These are phyloP conservation scores for Ceyx cyanopectus DNA, from an alignment of 2,113 vertebrate species.

Conservation along the genomic window DNA sequence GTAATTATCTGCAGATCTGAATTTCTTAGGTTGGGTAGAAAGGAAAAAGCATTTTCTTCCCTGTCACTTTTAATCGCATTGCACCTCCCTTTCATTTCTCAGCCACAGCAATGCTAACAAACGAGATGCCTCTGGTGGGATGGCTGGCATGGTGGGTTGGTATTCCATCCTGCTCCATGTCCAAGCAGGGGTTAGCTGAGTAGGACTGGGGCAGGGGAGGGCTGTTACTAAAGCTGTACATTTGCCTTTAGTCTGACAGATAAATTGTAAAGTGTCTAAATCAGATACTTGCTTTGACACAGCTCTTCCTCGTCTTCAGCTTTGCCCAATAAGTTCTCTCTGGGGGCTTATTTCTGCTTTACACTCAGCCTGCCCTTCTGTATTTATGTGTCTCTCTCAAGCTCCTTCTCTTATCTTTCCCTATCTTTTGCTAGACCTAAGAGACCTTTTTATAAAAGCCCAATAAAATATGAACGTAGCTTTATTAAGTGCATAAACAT, in stretches of 20 bases:
- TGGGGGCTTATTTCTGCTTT: background rate
- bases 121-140: background rate
- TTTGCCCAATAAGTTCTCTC: background rate
- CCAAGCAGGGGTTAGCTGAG: background rate
- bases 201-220: background rate
- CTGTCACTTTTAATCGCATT: background rate
- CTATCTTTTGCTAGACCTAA: background rate
- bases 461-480: slow-evolving; percentile 11
- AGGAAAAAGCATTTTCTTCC: background rate
- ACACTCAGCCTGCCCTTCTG: background rate
- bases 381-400: background rate
- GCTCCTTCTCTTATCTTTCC: background rate
- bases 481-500: background rate
- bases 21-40: background rate
- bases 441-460: slow-evolving; percentile 1
- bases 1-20: background rate
- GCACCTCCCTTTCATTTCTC: background rate
- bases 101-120: background rate
- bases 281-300: background rate
- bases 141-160: background rate
- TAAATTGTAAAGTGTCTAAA: background rate
- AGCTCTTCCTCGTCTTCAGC: background rate
- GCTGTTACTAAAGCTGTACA: background rate
- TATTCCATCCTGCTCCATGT: background rate
- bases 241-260: background rate